Evolutionary conservation across 2,888 invertebrate genomes (phyloP).

Genomic region (Apodemia mormo): DNA sequence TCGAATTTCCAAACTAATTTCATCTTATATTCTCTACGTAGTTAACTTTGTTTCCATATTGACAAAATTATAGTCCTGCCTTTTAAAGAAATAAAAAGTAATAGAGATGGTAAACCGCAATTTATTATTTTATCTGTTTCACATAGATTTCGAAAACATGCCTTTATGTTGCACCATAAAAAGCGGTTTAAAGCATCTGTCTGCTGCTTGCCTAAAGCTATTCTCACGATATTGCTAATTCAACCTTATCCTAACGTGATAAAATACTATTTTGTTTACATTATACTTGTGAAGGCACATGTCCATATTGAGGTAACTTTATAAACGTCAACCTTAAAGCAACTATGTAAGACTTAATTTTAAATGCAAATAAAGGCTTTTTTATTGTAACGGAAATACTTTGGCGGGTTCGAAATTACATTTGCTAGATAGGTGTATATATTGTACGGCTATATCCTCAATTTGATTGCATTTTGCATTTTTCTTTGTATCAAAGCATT

Average conservation of each 20-base stretch:
- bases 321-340: background rate
- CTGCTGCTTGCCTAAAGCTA: conserved; percentile 23
- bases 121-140: conserved; percentile 16
- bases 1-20: too few relatives aligned
- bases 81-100: background rate
- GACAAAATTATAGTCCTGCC: background rate
- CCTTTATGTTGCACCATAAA: conserved; percentile 40
- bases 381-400: conserved; percentile 18
- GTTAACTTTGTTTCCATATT: too few relatives aligned
- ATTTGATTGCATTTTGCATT: conserved; percentile 12
- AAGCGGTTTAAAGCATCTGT: conserved; percentile 44
- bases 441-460: background rate
- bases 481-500: conserved; percentile 3
- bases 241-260: background rate
- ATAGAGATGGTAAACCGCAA: background rate
- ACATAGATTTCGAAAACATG: conserved; percentile 40
- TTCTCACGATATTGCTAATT: background rate
- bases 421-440: conserved; percentile 1
- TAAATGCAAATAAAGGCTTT: conserved; percentile 1
- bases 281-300: background rate
- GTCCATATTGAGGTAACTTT: background rate
- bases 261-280: background rate
- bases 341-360: background rate
- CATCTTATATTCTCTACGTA: too few relatives aligned
- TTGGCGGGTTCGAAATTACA: conserved; percentile 18